Evolutionary conservation across 2,797 vertebrate species (phyloP), one percentile per base, ranked within the genome.

Genomic region (Helarctos malayanus): DNA sequence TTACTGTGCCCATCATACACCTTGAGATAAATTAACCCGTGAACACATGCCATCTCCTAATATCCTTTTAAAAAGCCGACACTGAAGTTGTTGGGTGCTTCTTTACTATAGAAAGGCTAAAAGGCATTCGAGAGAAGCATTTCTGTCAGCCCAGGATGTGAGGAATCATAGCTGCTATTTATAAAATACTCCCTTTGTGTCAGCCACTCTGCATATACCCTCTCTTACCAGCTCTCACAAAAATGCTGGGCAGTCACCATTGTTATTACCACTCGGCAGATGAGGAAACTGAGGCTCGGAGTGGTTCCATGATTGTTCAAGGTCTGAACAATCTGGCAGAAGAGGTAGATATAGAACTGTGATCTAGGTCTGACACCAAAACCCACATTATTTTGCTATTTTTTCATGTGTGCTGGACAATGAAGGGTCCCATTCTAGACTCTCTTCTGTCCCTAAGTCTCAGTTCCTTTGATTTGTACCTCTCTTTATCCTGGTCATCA

Each of bases 1-100:
- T 47, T 80, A 95, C 83, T 41, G 57, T n/a, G 41, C 78, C 69
- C 95, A 95, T 97, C 96, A 87, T 95, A 96, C 63, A 90, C 90
- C 59, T 35, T 19, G 52, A 93, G 93, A 76, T 80, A 86, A 97
- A 94, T 97, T 86, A 97, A 91, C 82, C 94, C 38, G 38, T 87
- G 95, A 94, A 97, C 54, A 94, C 18, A 81, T 0, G n/a, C 57
- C 82, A 79, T 38, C 35, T 83, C 84, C 94, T 90, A 94, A 84
- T 88, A 83, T 63, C 65, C 16, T 95, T 93, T 95, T 45, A 41
- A 56, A 95, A 97, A 84, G 83, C 81, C 96, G 79, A 47, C 32
- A 68, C 18, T 65, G 81, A 83, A 84, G 79, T 25, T 89, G 56
- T 14, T 65, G 59, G 49, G 61, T n/a, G 29, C 25, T 88, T 59